A percentile compares a stretch with the other conserved stretches of the same genome.
phyloP scores from a whole-genome alignment of 2,888 invertebrate species.

The Scaptomyza flava region DNA sequence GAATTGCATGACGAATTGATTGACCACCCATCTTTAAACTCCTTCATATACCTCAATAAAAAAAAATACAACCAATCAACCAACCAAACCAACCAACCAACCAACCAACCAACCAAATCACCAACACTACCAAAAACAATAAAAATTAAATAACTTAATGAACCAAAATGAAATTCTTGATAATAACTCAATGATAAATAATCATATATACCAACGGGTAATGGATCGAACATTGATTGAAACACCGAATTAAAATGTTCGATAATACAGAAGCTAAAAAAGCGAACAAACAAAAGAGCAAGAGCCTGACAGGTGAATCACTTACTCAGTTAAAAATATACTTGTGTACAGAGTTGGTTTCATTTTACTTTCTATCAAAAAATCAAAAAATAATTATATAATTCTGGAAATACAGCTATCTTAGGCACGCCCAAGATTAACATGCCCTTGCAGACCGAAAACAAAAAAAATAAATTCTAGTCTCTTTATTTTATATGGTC shows the following conservation, averaged over 20 bases:
- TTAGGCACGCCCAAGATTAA: neutral
- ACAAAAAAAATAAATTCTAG: neutral
- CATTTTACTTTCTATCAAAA: neutral
- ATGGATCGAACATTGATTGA: constrained; percentile 28
- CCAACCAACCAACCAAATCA: constrained; percentile 34
- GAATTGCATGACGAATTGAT: constrained; percentile 82
- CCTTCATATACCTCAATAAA: constrained; percentile 71
- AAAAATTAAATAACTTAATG: constrained; percentile 39
- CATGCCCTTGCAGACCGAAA: constrained; percentile 2
- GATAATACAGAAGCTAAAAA: constrained; percentile 94
- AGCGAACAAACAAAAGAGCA: constrained; percentile 92
- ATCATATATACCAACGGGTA: constrained; percentile 7
- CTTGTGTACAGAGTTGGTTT: constrained; percentile 13
- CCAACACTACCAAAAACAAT: constrained; percentile 41
- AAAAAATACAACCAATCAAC: constrained; percentile 40
- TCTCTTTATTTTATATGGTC: neutral
- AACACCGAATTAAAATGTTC: constrained; percentile 41
- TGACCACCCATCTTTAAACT: constrained; percentile 72
- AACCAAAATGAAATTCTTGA: constrained; percentile 29
- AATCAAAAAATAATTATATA: neutral
- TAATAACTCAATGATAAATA: constrained; percentile 4
- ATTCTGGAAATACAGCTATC: neutral
- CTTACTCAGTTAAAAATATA: constrained; percentile 15
- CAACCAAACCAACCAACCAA: constrained; percentile 38
- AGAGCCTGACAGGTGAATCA: constrained; percentile 94